phyloP scores from a whole-genome alignment of 2,113 vertebrate genomes.

The Corythornis madagascariensis region DNA sequence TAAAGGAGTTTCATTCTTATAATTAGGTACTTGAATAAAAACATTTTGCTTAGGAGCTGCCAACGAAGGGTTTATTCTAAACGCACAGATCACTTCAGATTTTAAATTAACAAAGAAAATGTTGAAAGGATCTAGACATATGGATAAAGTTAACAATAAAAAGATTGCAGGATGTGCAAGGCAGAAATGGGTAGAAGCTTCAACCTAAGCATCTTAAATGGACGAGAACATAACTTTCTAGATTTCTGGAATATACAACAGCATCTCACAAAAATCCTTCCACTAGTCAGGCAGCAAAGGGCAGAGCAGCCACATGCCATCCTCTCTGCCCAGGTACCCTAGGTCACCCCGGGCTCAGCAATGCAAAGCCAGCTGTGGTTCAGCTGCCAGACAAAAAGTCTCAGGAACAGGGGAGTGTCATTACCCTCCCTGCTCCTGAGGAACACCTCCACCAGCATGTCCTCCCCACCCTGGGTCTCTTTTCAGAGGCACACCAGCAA shows the following conservation, averaged over 20 bases:
- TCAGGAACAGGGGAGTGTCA: not conserved
- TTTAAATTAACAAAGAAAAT: not conserved
- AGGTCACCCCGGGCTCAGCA: not conserved
- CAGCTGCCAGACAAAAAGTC: not conserved
- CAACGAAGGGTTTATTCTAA: not conserved
- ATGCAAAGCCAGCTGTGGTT: not conserved
- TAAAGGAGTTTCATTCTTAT: not conserved
- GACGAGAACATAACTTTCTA: not conserved
- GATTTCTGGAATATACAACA: not conserved
- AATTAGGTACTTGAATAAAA: not conserved
- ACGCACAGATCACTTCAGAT: not conserved
- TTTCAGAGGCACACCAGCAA: not conserved
- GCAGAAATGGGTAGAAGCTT: not conserved
- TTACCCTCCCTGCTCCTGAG: not conserved
- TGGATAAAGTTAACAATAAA: fast-evolving
- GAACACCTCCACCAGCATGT: not conserved
- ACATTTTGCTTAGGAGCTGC: not conserved
- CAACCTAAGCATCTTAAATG: not conserved
- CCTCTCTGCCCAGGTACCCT: not conserved
- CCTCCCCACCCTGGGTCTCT: fast-evolving
- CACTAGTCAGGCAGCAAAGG: fast-evolving
- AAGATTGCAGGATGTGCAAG: not conserved
- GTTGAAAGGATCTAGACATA: not conserved
- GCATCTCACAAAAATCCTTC: not conserved
- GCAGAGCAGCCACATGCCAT: not conserved